Base-by-base conservation (phyloP, 1,140 invertebrate genomes). In the Papilio xuthus region DNA sequence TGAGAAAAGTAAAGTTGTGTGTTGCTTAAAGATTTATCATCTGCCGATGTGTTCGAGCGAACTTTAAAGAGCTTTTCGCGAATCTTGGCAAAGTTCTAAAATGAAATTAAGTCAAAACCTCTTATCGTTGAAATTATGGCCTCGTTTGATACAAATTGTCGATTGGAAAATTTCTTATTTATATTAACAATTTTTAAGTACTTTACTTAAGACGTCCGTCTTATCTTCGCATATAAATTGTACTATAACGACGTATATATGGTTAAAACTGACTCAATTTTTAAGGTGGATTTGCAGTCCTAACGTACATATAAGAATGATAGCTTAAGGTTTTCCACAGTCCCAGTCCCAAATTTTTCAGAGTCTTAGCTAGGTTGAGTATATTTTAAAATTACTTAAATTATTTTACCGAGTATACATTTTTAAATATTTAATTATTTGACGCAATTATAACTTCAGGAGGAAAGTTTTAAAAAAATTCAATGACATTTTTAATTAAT, bases 91-190 rank as follows among this genome's bases (percentile, higher is more conserved):
- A 76, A 76, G 53, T 76, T 76, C 63, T 76, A 63, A 76, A 76
- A 76, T 60, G 23, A 76, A 76, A 76, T 76, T 76, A 76, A 76
- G 74, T 76, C 74, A 76, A 76, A 60, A 76, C 56, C 74, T 63
- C 74, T 76, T 76, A 63, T 76, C 53, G 74, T 26, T 63, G 26
- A 28, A 63, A 76, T 76, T 63, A 76, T 76, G 53, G n/a, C 28
- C 56, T 8, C 50, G 32, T 32, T 26, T 15, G 74, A 41, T 76
- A 60, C 44, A 10, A 6, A 37, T 53, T 76, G 28, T 76, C 32
- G 53, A 76, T 60, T 42, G 71, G 41, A 73, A 73, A 28, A 42
- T 32, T 73, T 42, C 23, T 73, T 44, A 32, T 28, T 28, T 28
- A 26, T 28, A 26, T 67, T 67, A 67, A 63, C 23, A 28, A 63